Evolutionary conservation across 1,140 invertebrate genomes (phyloP).

Genomic region (Zaprionus gabonicus): DNA sequence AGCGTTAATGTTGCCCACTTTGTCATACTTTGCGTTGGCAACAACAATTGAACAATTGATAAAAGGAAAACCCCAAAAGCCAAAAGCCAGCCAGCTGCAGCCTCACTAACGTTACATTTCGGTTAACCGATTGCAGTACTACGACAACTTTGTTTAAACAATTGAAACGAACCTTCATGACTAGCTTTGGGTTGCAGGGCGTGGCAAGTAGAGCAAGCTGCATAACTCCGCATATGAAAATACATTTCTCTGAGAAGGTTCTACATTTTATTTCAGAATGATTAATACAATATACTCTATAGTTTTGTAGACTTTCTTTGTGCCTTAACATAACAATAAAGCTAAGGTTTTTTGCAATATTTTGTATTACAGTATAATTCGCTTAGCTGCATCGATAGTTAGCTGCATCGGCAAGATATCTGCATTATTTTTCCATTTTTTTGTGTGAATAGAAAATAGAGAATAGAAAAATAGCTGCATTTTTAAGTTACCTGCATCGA

Average conservation of each 20-base stretch:
- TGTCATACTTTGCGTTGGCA: constrained; percentile 72
- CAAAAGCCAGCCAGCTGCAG: constrained; percentile 8
- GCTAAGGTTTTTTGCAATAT: too few relatives aligned
- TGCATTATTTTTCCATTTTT: too few relatives aligned
- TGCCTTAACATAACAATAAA: too few relatives aligned
- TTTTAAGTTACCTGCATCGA: too few relatives aligned
- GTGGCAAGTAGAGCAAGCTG: constrained; percentile 7
- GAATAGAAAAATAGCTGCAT: too few relatives aligned
- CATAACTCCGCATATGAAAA: background rate
- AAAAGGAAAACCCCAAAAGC: constrained; percentile 42
- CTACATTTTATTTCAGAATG: background rate
- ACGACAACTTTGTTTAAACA: constrained; percentile 5
- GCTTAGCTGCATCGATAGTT: too few relatives aligned
- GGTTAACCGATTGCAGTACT: constrained; percentile 8
- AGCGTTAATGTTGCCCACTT: constrained; percentile 81
- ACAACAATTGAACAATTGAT: constrained; percentile 77
- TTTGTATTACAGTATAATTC: too few relatives aligned
- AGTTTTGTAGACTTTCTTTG: too few relatives aligned
- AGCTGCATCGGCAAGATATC: too few relatives aligned
- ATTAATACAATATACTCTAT: too few relatives aligned
- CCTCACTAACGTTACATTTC: constrained; percentile 36
- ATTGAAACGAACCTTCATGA: constrained; percentile 23
- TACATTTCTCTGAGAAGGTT: background rate
- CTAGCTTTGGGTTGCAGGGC: constrained; percentile 9
- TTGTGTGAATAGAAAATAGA: too few relatives aligned